Percentiles rank a stretch among this genome's conserved stretches.
Conservation (phyloP, 1,140 invertebrate genomes). For the Achroia grisella region DNA sequence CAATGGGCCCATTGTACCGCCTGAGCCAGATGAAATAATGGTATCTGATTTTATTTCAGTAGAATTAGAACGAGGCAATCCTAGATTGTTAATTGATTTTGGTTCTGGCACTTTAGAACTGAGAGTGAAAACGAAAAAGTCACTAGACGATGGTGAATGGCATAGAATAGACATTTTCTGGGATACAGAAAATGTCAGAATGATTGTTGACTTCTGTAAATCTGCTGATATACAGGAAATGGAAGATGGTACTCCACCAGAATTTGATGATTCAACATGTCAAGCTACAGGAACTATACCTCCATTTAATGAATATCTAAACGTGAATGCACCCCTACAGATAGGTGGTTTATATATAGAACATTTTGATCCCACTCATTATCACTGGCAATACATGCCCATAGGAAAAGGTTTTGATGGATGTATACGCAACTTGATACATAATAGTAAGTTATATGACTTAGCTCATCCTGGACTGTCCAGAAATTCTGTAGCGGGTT, state of each 20-base stretch:
- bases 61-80: conserved; percentile 92
- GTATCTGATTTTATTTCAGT: conserved; percentile 95
- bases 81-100: conserved; percentile 93
- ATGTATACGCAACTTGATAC: conserved; percentile 95
- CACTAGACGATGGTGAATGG: conserved; percentile 95
- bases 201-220: conserved; percentile 94
- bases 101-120: conserved; percentile 95
- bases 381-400: conserved; percentile 91
- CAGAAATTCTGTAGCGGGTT: conserved; percentile 88
- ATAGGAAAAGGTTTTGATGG: conserved; percentile 93
- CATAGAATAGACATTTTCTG: conserved; percentile 96
- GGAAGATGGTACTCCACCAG: conserved; percentile 89
- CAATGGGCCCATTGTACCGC: conserved; percentile 96
- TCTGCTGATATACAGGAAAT: conserved; percentile 89
- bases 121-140: conserved; percentile 89
- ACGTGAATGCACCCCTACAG: conserved; percentile 96
- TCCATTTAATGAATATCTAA: conserved; percentile 96
- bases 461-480: conserved; percentile 90
- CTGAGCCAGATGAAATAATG: conserved; percentile 90
- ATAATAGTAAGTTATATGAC: conserved; percentile 97
- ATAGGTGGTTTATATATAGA: conserved; percentile 92
- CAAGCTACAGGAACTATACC: conserved; percentile 91
- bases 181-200: conserved; percentile 92
- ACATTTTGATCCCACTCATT: conserved; percentile 88
- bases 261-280: conserved; percentile 91